Evolutionary conservation across 2,888 invertebrate genomes (phyloP).

Genomic region (Venusia cambrica): DNA sequence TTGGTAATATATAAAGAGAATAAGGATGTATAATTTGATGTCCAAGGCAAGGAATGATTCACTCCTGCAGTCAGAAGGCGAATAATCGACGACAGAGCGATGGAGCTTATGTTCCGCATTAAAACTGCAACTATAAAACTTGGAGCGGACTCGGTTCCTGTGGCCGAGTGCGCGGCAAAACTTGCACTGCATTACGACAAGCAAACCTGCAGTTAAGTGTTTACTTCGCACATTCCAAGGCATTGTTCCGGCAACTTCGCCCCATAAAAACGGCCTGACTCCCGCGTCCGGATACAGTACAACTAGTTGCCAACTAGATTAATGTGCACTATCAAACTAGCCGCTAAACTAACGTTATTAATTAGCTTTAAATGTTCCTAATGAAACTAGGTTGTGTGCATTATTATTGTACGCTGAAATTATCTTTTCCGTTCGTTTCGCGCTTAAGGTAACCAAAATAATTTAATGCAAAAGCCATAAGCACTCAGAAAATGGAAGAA

Average conservation of each 20-base stretch:
- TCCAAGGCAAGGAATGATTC: no score
- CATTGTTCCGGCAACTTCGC: conserved; percentile 55
- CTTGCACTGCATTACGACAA: conserved; percentile 71
- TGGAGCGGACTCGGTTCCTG: conserved; percentile 47
- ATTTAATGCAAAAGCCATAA: no score
- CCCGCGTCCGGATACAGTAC: conserved; percentile 31
- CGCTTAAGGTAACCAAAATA: no score
- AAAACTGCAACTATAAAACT: conserved; percentile 68
- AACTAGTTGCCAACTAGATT: conserved; percentile 35
- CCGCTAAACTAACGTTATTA: conserved; percentile 25
- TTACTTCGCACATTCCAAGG: conserved; percentile 73
- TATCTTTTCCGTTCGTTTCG: no score
- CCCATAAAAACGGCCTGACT: conserved; percentile 64
- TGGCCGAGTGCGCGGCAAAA: conserved; percentile 59
- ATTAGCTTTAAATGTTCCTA: conserved; percentile 12
- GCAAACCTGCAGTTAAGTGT: conserved; percentile 76
- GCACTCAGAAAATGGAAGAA: no score
- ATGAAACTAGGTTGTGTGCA: no score
- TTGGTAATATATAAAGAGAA: no score
- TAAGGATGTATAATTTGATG: conserved; percentile 28
- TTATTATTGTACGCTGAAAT: no score
- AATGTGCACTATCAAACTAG: conserved; percentile 39
- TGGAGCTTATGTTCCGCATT: conserved; percentile 52
- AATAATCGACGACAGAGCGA: conserved; percentile 18
- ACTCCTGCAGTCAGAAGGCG: conserved; percentile 9